phyloP scores from a whole-genome alignment of 2,888 invertebrate genomes.

The Camptogramma bilineatum region DNA sequence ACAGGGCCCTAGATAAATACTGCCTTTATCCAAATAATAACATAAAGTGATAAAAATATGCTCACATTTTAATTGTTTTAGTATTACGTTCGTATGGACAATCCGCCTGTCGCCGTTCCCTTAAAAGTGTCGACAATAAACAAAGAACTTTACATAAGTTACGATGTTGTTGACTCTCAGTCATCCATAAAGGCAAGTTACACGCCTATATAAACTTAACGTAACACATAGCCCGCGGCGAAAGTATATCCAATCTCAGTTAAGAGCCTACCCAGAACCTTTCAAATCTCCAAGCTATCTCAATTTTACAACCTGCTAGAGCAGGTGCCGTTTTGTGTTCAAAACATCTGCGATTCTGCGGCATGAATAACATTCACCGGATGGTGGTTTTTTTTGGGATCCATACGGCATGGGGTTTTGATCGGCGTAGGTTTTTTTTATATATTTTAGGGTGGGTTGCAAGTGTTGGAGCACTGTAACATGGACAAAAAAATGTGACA shows the following conservation, averaged over 20 bases:
- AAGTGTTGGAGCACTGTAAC: too few relatives aligned
- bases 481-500: too few relatives aligned
- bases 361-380: slow-evolving; percentile 15
- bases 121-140: too few relatives aligned
- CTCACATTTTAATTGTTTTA: too few relatives aligned
- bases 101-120: too few relatives aligned
- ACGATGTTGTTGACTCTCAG: neutral
- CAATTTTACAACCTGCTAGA: slow-evolving; percentile 22
- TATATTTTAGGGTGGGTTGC: neutral
- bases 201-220: neutral
- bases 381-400: slow-evolving; percentile 12
- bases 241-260: slow-evolving; percentile 25
- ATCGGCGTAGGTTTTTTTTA: neutral
- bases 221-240: slow-evolving; percentile 1
- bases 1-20: too few relatives aligned
- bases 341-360: slow-evolving; percentile 33
- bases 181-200: neutral
- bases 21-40: too few relatives aligned
- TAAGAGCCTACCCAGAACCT: slow-evolving; percentile 25
- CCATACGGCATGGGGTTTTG: too few relatives aligned
- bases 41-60: too few relatives aligned
- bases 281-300: slow-evolving; percentile 25
- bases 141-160: neutral
- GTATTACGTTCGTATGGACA: too few relatives aligned
- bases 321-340: slow-evolving; percentile 25